phyloP scores from a whole-genome alignment of 1,140 invertebrate genomes.

The Asobara japonica region DNA sequence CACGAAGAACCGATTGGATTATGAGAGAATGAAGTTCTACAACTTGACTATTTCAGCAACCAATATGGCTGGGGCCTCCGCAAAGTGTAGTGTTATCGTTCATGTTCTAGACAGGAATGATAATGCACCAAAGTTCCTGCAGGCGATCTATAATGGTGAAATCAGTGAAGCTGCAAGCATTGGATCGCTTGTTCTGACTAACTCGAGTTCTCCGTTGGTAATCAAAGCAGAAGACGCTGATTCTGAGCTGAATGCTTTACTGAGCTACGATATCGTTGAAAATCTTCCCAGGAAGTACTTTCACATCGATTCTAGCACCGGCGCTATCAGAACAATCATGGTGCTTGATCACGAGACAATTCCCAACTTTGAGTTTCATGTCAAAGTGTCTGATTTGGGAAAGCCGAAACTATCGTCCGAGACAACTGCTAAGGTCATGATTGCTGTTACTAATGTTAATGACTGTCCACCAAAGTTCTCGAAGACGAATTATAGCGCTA shows the following conservation, averaged over 20 bases:
- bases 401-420: slow-evolving; percentile 82
- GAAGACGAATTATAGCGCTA: slow-evolving; percentile 77
- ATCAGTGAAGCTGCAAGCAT: slow-evolving; percentile 78
- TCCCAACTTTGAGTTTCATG: slow-evolving; percentile 78
- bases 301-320: slow-evolving; percentile 87
- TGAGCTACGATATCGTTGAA: slow-evolving; percentile 88
- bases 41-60: slow-evolving; percentile 86
- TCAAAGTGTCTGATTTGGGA: slow-evolving; percentile 88
- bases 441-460: slow-evolving; percentile 86
- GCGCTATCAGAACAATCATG: slow-evolving; percentile 82
- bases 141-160: slow-evolving; percentile 74
- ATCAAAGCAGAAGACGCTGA: slow-evolving; percentile 83
- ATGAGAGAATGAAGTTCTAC: slow-evolving; percentile 79
- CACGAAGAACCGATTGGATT: slow-evolving; percentile 80
- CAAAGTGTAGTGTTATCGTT: slow-evolving; percentile 75
- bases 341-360: slow-evolving; percentile 85
- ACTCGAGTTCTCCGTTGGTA: slow-evolving; percentile 77
- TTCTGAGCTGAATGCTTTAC: slow-evolving; percentile 81
- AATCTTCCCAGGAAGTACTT: slow-evolving; percentile 78
- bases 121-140: slow-evolving; percentile 82
- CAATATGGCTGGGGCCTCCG: slow-evolving; percentile 82
- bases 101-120: slow-evolving; percentile 87
- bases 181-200: slow-evolving; percentile 77
- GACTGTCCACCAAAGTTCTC: slow-evolving; percentile 85
- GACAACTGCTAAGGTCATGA: slow-evolving; percentile 76